phyloP scores from a whole-genome alignment of 1,140 invertebrate genomes.

The Zaprionus camerounensis region DNA sequence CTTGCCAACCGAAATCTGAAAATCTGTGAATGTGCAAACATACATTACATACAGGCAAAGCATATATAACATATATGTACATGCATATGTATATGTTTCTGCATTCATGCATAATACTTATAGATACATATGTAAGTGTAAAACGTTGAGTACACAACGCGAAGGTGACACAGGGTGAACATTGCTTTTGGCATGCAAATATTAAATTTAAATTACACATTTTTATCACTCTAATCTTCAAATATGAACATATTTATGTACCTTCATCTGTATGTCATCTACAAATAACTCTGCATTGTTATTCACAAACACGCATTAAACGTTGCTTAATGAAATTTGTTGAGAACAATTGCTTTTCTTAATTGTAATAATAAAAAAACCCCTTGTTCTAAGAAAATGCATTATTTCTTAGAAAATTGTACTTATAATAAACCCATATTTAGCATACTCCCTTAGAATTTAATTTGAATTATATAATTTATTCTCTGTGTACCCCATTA shows the following conservation, averaged over 20 bases:
- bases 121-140: background rate
- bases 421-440: no score
- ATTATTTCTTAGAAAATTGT: no score
- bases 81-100: background rate
- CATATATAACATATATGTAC: background rate
- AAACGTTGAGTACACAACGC: background rate
- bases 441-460: no score
- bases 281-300: slow-evolving; percentile 3
- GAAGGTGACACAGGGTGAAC: slow-evolving; percentile 5
- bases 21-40: background rate
- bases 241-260: background rate
- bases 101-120: slow-evolving; percentile 4
- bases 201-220: slow-evolving; percentile 4
- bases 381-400: no score
- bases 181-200: slow-evolving; percentile 8
- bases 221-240: background rate
- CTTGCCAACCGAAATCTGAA: slow-evolving; percentile 6
- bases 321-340: background rate
- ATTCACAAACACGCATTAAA: background rate
- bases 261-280: background rate
- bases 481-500: no score
- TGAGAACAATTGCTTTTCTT: background rate
- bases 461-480: no score
- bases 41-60: background rate
- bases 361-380: background rate